phyloP scores from a whole-genome alignment of 2,797 vertebrate species.

The Pseudomugil tenellus region DNA sequence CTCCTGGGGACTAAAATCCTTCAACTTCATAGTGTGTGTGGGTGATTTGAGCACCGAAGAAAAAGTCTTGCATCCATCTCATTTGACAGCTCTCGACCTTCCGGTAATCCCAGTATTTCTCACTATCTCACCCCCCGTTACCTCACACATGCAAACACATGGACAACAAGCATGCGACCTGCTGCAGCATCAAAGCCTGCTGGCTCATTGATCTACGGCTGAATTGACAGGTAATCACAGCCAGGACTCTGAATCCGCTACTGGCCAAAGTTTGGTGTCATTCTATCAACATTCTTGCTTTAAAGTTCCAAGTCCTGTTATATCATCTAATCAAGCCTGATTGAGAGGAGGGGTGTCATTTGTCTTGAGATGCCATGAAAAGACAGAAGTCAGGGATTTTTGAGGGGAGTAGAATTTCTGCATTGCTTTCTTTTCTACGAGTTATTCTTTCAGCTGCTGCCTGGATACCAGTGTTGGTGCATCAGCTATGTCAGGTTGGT shows the following conservation, averaged over 20 bases:
- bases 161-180: conserved; percentile 67
- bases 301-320: conserved; percentile 51
- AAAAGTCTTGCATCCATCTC: conserved; percentile 81
- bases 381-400: conserved; percentile 2
- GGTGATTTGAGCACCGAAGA: conserved; percentile 63
- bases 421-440: conserved; percentile 25
- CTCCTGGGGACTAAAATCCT: conserved; percentile 61
- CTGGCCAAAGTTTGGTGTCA: conserved; percentile 51
- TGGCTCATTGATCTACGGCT: conserved; percentile 66
- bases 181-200: conserved; percentile 70
- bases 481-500: not conserved
- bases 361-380: conserved; percentile 29
- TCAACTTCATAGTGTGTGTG: conserved; percentile 46
- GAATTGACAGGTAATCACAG: conserved; percentile 66
- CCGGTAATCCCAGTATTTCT: conserved; percentile 77
- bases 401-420: conserved; percentile 3
- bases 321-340: conserved; percentile 31
- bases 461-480: not conserved
- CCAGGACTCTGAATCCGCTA: conserved; percentile 62
- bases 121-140: conserved; percentile 76
- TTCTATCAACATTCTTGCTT: conserved; percentile 67
- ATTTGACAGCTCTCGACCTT: conserved; percentile 77
- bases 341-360: conserved; percentile 39
- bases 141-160: conserved; percentile 53
- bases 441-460: not conserved